A percentile compares a stretch with the other conserved stretches of the same genome.
Conservation (phyloP, 2,113 vertebrate species). For the Rostratula benghalensis region DNA sequence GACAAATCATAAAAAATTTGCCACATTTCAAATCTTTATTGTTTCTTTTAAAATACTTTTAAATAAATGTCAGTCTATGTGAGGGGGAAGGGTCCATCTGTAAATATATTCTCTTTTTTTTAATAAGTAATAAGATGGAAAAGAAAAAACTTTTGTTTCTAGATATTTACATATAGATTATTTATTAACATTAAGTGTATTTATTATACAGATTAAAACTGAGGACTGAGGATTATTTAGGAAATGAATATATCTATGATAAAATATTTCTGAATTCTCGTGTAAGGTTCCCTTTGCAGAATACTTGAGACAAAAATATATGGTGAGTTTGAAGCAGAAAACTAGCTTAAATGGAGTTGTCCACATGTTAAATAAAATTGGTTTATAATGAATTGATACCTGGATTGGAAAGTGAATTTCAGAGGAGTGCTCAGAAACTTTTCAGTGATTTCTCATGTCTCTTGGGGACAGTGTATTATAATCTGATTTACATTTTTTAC, state of each 20-base stretch:
- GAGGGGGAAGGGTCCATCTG: not conserved
- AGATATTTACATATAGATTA: not conserved
- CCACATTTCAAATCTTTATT: not conserved
- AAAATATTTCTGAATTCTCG: not conserved
- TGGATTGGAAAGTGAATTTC: not conserved
- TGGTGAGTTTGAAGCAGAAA: not conserved
- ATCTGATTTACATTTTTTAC: not conserved
- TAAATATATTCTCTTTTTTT: not conserved
- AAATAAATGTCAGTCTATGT: not conserved
- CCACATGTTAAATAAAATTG: not conserved
- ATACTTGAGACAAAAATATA: not conserved
- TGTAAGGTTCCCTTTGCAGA: not conserved
- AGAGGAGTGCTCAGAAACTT: not conserved
- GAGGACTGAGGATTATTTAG: not conserved
- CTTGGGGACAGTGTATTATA: not conserved
- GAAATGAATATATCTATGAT: not conserved
- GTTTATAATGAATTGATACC: not conserved
- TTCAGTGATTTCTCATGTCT: not conserved
- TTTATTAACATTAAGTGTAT: not conserved
- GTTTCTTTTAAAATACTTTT: not conserved
- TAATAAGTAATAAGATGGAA: not conserved
- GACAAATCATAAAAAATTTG: not conserved
- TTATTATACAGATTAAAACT: not conserved
- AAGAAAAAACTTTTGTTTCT: not conserved
- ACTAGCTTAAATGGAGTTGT: not conserved